Base-by-base conservation (phyloP, 2,888 invertebrate genomes). In the Plagodis pulveraria region DNA sequence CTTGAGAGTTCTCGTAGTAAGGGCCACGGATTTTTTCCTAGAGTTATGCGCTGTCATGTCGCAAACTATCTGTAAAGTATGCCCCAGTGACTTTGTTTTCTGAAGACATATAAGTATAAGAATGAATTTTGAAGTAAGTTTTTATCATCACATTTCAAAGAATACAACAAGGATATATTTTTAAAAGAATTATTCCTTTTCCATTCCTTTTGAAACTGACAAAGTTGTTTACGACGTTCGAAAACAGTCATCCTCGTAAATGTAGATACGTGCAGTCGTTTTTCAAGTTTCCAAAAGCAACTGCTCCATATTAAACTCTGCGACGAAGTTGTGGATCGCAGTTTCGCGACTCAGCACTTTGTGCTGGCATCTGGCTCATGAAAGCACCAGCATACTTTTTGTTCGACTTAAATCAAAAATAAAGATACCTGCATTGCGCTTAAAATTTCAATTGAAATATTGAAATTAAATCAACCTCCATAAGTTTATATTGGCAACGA, bases 231-330 rank as follows among this genome's bases (percentile, higher is more conserved):
- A 79, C 80, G 61, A 77, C 74, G 76, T 81, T 79, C 72, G 72
- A 73, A 76, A 80, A 81, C 72, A 76, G 76, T 76, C 78, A 78
- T 78, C 73, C 71, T 72, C 58, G 62, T 56, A 65, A 71, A 70
- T 66, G 65, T 66, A 67, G 66, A 74, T 78, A 83, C 80, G 77
- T 79, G 81, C 74, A 79, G 74, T 78, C 78, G 75, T 80, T 81
- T 74, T 66, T 76, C 70, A 83, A 83, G 78, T 83, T 84, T 70
- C 71, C 73, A 72, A 77, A 75, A 78, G 76, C 76, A 75, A 81
- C 81, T 84, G 74, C 76, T 83, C 79, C 78, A 81, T 84, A 85
- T 81, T 83, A 81, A 84, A 84, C 78, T 77, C 74, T 73, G 74
- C 74, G 76, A 73, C 76, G 76, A 81, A 85, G 77, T 83, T 81